Evolutionary conservation across 2,113 vertebrate genomes (phyloP).

Genomic region (Petromus typicus): DNA sequence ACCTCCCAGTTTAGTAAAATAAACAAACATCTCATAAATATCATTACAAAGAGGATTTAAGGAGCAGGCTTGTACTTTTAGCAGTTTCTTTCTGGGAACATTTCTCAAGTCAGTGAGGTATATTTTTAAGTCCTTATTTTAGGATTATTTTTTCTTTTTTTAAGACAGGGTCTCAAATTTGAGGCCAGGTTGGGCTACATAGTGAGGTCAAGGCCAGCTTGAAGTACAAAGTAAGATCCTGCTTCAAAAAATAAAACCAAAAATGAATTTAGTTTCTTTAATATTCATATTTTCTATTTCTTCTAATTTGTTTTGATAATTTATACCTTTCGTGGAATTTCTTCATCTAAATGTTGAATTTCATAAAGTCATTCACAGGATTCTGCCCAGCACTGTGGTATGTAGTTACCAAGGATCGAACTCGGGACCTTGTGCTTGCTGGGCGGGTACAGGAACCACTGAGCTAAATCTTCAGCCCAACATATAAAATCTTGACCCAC

Average conservation of each 20-base stretch:
- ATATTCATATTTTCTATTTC: constrained; percentile 65
- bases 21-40: constrained; percentile 36
- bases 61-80: background rate
- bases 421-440: no score
- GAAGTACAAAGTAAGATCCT: no score
- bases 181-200: no score
- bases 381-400: no score
- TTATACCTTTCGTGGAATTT: constrained; percentile 74
- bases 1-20: no score
- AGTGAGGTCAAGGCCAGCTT: no score
- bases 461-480: background rate
- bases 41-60: constrained; percentile 35
- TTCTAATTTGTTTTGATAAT: constrained; percentile 70
- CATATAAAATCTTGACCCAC: constrained; percentile 46
- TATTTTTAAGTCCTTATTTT: no score
- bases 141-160: no score
- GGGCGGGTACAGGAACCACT: no score
- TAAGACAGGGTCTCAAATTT: no score
- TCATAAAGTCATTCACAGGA: constrained; percentile 48
- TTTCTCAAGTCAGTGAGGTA: constrained; percentile 64
- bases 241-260: no score
- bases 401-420: no score
- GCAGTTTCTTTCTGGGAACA: background rate
- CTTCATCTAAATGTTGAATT: constrained; percentile 74
- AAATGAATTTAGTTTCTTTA: constrained; percentile 70